Conservation (phyloP, 1,140 invertebrate genomes). For the Drosophila nigrodunni region DNA sequence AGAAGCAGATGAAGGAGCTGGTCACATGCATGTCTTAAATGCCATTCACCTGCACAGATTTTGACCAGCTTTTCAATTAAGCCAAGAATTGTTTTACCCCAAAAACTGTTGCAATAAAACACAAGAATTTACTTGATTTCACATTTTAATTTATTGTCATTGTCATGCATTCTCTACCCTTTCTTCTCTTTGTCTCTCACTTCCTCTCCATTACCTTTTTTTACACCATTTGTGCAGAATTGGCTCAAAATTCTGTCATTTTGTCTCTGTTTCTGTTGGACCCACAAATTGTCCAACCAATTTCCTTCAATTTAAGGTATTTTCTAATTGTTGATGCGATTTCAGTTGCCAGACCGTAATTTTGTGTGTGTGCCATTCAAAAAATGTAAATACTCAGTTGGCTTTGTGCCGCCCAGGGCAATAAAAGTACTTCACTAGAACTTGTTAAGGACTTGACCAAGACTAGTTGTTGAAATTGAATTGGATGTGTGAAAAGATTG, state of each 20-base stretch:
- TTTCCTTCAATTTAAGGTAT: slow-evolving; percentile 48
- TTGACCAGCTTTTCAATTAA: slow-evolving; percentile 23
- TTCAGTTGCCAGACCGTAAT: slow-evolving; percentile 6
- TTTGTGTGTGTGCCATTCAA: slow-evolving; percentile 13
- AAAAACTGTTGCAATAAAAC: slow-evolving; percentile 19
- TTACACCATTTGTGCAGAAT: slow-evolving; percentile 17
- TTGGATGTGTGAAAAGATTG: neutral
- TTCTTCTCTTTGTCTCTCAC: neutral
- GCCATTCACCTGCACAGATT: slow-evolving; percentile 12
- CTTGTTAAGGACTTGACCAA: neutral
- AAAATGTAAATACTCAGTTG: slow-evolving; percentile 20
- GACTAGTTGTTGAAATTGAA: neutral
- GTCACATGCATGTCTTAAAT: slow-evolving; percentile 4
- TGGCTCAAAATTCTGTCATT: neutral
- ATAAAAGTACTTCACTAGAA: slow-evolving; percentile 26
- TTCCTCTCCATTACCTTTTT: neutral
- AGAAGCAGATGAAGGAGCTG: neutral
- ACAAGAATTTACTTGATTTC: slow-evolving; percentile 62
- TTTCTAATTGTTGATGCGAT: slow-evolving; percentile 40
- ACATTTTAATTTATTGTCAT: slow-evolving; percentile 68
- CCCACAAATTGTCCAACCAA: slow-evolving; percentile 44
- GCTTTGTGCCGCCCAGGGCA: neutral
- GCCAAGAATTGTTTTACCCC: slow-evolving; percentile 8
- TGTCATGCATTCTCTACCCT: slow-evolving; percentile 9
- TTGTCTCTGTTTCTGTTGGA: slow-evolving; percentile 23